A percentile compares a stretch with the other conserved stretches of the same genome.
Conservation (phyloP, 2,113 vertebrate genomes). For the Bubo blakistoni region DNA sequence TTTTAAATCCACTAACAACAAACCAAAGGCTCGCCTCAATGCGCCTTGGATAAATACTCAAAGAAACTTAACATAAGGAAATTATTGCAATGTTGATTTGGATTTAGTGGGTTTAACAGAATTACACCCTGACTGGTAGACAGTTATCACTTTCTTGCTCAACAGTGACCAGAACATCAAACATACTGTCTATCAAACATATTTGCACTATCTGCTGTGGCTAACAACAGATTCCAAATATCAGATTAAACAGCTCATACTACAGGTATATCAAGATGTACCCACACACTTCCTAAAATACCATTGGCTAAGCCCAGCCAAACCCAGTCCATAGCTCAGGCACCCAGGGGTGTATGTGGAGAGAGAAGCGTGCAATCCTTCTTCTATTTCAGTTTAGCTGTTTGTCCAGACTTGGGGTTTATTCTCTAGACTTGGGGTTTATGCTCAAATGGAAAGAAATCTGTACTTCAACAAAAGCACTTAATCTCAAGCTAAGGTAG, state of each 20-base stretch:
- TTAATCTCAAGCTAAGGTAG: background rate
- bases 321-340: background rate
- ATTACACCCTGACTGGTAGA: background rate
- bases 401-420: background rate
- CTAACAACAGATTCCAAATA: background rate
- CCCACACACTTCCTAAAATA: background rate
- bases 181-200: background rate
- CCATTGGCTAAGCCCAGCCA: background rate
- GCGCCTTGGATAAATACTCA: background rate
- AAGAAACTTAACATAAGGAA: background rate
- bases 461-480: background rate
- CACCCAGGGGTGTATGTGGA: background rate
- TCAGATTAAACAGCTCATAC: background rate
- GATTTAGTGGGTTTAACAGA: background rate
- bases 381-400: background rate
- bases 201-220: background rate
- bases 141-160: background rate
- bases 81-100: background rate
- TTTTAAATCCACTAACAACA: background rate
- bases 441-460: background rate
- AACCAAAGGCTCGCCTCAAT: background rate
- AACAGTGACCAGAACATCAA: background rate
- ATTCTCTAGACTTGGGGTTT: background rate
- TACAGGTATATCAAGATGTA: background rate
- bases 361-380: background rate